These are phyloP conservation scores for Coenobita brevimanus DNA, from an alignment of 1,140 invertebrate genomes.

Conservation along the genomic window DNA sequence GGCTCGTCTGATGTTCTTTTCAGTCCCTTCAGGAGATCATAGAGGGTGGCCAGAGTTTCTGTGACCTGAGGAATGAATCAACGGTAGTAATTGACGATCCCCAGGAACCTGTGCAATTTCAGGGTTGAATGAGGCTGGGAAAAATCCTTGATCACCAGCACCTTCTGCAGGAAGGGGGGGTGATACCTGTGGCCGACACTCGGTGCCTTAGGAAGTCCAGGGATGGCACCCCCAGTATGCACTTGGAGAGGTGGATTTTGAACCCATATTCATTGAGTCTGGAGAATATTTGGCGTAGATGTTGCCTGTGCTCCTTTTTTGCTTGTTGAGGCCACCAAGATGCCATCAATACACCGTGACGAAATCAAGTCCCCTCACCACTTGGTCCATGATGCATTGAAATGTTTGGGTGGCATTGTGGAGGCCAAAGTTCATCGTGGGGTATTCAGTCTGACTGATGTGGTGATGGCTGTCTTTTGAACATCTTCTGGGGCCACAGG, in stretches of 20 bases:
- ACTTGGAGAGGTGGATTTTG: conserved; percentile 9
- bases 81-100: too few species aligned
- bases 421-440: conserved; percentile 74
- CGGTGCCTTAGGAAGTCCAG: neutral
- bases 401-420: conserved; percentile 74
- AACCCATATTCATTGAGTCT: neutral
- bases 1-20: too few species aligned
- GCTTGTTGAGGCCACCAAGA: conserved; percentile 72
- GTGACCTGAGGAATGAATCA: too few species aligned
- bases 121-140: neutral
- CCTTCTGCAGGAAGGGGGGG: too few species aligned
- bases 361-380: conserved; percentile 71
- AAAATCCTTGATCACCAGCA: neutral
- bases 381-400: conserved; percentile 72
- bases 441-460: conserved; percentile 72
- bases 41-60: too few species aligned
- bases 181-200: too few species aligned
- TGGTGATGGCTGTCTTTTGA: conserved; percentile 70
- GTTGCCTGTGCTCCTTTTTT: neutral
- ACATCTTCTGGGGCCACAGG: conserved; percentile 60
- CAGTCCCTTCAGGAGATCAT: too few species aligned
- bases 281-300: neutral
- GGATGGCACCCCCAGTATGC: neutral
- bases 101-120: too few species aligned
- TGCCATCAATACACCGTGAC: conserved; percentile 74